Conservation (phyloP, 1,140 invertebrate genomes). For the Camponotus floridanus region DNA sequence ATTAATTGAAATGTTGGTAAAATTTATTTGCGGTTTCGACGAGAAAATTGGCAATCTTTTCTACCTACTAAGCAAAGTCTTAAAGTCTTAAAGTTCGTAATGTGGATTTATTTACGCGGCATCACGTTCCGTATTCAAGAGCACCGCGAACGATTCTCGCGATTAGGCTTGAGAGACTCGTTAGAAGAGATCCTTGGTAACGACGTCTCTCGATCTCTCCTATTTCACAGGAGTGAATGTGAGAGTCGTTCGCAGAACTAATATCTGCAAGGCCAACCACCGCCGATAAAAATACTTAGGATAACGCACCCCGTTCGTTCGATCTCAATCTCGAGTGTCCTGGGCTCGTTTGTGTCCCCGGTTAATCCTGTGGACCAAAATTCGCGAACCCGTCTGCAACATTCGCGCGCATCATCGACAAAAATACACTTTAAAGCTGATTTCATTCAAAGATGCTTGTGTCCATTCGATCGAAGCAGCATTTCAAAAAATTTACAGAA, state of each 20-base stretch:
- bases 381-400: background rate
- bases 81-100: slow-evolving; percentile 1
- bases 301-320: slow-evolving; percentile 56
- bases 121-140: slow-evolving; percentile 62
- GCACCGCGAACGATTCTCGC: slow-evolving; percentile 35
- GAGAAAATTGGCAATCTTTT: background rate
- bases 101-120: background rate
- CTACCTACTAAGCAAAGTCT: background rate
- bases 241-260: slow-evolving; percentile 58
- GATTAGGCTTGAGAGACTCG: slow-evolving; percentile 36
- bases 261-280: slow-evolving; percentile 69
- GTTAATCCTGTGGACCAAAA: background rate
- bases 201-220: slow-evolving; percentile 44
- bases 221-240: slow-evolving; percentile 67
- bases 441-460: background rate
- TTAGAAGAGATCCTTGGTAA: slow-evolving; percentile 45
- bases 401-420: slow-evolving; percentile 4
- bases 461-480: background rate
- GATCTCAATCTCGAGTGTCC: slow-evolving; percentile 14
- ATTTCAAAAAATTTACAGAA: background rate
- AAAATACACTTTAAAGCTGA: slow-evolving; percentile 15
- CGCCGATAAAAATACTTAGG: slow-evolving; percentile 66
- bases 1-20: background rate
- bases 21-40: background rate
- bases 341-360: background rate